Percentiles rank a stretch among this genome's conserved stretches.
Evolutionary conservation across 2,113 vertebrate genomes (phyloP).

Genomic region (Syngnathus typhle): DNA sequence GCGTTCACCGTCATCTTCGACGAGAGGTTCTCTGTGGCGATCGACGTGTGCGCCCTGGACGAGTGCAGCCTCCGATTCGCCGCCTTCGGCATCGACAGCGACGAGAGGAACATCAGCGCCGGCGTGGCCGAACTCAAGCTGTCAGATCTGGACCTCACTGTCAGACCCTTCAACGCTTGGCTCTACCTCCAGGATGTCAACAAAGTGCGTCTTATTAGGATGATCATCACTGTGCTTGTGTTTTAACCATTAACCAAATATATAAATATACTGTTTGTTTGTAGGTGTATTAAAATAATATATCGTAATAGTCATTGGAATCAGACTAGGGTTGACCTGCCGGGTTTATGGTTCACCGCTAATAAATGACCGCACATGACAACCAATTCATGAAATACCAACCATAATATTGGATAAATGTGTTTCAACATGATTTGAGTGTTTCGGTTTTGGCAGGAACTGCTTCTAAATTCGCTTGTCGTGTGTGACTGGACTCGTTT

Average conservation of each 20-base stretch:
- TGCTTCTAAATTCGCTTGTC: background rate
- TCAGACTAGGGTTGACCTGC: no score
- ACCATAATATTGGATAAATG: no score
- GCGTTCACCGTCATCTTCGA: conserved; percentile 85
- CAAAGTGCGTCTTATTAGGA: conserved; percentile 69
- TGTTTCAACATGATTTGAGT: no score
- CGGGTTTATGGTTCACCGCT: no score
- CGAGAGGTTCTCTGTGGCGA: conserved; percentile 83
- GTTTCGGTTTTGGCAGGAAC: background rate
- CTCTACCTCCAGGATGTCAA: conserved; percentile 93
- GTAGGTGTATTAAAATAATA: no score
- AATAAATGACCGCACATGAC: no score
- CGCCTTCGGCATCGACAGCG: conserved; percentile 82
- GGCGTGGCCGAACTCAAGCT: conserved; percentile 89
- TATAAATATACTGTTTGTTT: no score
- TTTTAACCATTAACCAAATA: no score
- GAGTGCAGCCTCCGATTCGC: conserved; percentile 87
- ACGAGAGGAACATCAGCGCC: conserved; percentile 82
- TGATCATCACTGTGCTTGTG: no score
- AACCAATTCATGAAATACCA: no score
- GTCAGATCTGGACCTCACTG: conserved; percentile 82
- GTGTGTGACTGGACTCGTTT: background rate
- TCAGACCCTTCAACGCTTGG: conserved; percentile 88
- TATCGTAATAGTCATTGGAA: no score
- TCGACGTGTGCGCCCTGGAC: conserved; percentile 77